Evolutionary conservation across 2,888 invertebrate species (phyloP), one percentile per base, ranked within the genome.

Genomic region (Protula sp.): DNA sequence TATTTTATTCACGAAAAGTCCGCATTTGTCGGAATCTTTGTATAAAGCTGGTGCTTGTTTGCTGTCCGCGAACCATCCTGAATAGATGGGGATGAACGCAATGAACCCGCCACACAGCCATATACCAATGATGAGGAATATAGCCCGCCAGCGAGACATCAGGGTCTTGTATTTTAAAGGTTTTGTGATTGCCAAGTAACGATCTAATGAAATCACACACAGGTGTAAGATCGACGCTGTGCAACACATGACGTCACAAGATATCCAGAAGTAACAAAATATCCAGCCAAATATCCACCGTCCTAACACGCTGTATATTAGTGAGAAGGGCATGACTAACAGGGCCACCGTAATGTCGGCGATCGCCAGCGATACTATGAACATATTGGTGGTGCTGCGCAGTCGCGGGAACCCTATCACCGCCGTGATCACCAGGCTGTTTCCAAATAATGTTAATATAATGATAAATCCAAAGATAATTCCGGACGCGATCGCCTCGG

Each of bases 1-100:
- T 5, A 71, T 65, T 31, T 62, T 66, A 58, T 78, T 78, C 3
- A 77, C 77, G 24, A 62, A 60, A 5, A 73, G 60, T 3, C 62
- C 63, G 58, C 72, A 72, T 14, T 50, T 47, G 0, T 57, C 26
- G 3, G 30, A 47, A 59, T 64, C 62, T 9, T 45, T 51, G 38
- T 65, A 64, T 2, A 66, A 27, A 3, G 55, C 86, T 30, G 63
- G 30, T 4, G 55, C 86, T 84, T 0, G 91, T 9, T 50, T 31
- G 26, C 62, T 28, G 59, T 62, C 64, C 14, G 71, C 71, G 65
- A 75, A 79, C 74, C 75, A 76, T 19, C 78, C 78, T 14, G 72
- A 57, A 65, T 75, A 79, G 57, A 78, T 72, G 2, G 78, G 78
- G 30, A 77, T 69, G 63, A 78, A 79, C 2, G 76, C 75, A n/a